phyloP scores from a whole-genome alignment of 2,113 vertebrate genomes.

The Paralichthys olivaceus region DNA sequence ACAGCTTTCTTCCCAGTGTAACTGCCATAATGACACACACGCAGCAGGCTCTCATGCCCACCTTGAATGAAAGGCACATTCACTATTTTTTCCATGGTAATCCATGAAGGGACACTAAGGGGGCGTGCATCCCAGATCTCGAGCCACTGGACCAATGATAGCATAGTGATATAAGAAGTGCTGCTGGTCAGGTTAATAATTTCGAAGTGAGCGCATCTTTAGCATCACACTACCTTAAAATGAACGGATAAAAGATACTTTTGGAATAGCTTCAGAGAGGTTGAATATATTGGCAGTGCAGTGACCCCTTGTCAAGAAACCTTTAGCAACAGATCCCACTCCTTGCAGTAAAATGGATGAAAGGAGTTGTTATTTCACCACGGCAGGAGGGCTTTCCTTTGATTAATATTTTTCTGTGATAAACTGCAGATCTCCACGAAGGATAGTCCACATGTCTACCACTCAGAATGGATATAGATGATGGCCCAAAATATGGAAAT shows the following conservation, averaged over 20 bases:
- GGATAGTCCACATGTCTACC: neutral
- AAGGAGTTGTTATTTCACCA: neutral
- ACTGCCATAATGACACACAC: too few relatives aligned
- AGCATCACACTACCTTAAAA: too few relatives aligned
- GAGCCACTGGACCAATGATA: too few relatives aligned
- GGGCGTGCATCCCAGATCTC: too few relatives aligned
- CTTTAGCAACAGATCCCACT: neutral
- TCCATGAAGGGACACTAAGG: too few relatives aligned
- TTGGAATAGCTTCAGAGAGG: neutral
- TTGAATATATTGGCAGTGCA: neutral
- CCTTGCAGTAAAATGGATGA: neutral
- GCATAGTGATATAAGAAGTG: neutral
- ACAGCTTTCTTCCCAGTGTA: too few relatives aligned
- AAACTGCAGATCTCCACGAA: neutral
- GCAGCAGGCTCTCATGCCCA: too few relatives aligned
- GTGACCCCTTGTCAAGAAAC: neutral
- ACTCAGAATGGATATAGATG: neutral
- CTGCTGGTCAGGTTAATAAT: neutral
- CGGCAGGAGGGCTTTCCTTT: neutral
- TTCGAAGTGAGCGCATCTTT: too few relatives aligned
- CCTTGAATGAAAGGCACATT: too few relatives aligned
- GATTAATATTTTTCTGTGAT: conserved; percentile 1
- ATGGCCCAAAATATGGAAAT: neutral
- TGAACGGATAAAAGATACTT: neutral
- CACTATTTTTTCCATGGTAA: too few relatives aligned